A percentile compares a stretch with the other conserved stretches of the same genome.
These are phyloP conservation scores for Gallinago nigripennis DNA, from an alignment of 2,797 vertebrate species.

Conservation along the genomic window DNA sequence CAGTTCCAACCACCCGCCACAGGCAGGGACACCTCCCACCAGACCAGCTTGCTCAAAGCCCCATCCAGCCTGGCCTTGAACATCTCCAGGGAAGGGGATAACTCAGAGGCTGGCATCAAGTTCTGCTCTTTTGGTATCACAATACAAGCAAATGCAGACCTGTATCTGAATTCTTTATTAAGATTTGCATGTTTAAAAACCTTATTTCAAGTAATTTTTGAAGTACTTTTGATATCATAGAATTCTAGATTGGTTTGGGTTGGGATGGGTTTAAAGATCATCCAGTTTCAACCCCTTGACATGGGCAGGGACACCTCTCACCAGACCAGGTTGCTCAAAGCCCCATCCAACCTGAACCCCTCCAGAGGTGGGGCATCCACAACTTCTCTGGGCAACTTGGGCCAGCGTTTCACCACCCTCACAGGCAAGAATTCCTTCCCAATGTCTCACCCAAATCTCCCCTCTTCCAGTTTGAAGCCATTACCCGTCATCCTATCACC, in stretches of 20 bases:
- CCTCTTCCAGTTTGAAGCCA: background rate
- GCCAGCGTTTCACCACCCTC: background rate
- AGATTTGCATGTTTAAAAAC: background rate
- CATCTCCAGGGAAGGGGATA: too few relatives aligned
- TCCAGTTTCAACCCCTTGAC: background rate
- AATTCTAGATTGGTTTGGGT: background rate
- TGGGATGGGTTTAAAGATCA: background rate
- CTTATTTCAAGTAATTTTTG: background rate
- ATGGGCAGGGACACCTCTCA: background rate
- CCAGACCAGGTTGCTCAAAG: background rate
- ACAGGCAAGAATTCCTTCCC: background rate
- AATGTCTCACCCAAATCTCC: background rate
- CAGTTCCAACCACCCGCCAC: too few relatives aligned
- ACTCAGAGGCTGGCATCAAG: background rate
- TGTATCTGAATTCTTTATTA: background rate
- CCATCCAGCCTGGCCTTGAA: too few relatives aligned
- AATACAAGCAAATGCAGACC: background rate
- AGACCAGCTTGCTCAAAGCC: too few relatives aligned
- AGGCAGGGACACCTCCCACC: too few relatives aligned
- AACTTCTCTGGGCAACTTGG: background rate
- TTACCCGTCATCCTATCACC: background rate
- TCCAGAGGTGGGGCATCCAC: background rate
- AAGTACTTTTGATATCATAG: accelerated
- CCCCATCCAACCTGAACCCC: background rate
- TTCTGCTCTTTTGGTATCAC: background rate